Base-by-base conservation (phyloP, 1,140 invertebrate species). In the Pachyrhynchus sulphureomaculatus region DNA sequence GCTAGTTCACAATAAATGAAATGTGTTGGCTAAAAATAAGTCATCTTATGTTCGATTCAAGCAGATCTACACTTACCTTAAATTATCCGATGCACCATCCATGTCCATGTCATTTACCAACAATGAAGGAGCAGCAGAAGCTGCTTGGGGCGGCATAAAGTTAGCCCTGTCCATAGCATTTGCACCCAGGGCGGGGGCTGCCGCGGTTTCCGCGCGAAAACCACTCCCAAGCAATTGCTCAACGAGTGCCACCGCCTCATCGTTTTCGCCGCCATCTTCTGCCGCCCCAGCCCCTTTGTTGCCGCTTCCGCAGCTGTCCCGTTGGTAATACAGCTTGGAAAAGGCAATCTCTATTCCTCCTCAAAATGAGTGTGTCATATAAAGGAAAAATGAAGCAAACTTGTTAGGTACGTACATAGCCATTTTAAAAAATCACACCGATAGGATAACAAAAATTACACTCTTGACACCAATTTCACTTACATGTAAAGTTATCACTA, bases 261-360 rank as follows among this genome's bases (percentile, higher is more conserved):
- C 12, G 21, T 23, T 32, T 15, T 37, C 2, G 15, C 9, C 36
- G 15, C 13, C 52, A 20, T 20, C 8, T 9, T 26, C 26, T 13
- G 36, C 52, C 4, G 52, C 36, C 32, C 49, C 49, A 23, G 32
- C 34, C 2, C 23, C 52, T 4, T 13, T 15, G 21, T 6, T 21
- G 52, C 52, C 52, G 48, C 48, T 23, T 21, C 3, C 48, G 26
- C 45, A 48, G 21, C 32, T 13, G 20, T 33, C 48, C 4, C 12
- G 24, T 33, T 33, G 37, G 39, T 42, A 54, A 54, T 54, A 54
- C 52, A 54, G 52, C 21, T 54, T 54, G 52, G 23, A 54, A 26
- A 2, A 2, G n/a, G 21, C 42, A n/a, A n/a, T n/a, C n/a, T n/a
- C n/a, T n/a, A n/a, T n/a, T n/a, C n/a, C n/a, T n/a, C n/a, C n/a